phyloP scores from a whole-genome alignment of 2,113 vertebrate species.

The Eonycteris spelaea region DNA sequence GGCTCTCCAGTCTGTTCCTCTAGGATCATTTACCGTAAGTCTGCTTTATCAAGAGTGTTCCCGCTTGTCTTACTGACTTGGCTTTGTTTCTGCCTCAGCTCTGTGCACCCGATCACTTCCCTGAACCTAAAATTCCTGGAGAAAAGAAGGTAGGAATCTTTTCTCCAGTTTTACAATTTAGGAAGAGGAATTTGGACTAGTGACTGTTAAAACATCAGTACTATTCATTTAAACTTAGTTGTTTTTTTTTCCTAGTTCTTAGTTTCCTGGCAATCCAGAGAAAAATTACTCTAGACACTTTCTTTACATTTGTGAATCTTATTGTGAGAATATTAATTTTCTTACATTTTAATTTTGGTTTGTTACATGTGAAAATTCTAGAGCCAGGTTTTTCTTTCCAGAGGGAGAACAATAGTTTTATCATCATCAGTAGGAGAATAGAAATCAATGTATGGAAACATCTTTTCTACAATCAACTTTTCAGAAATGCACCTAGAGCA shows the following conservation, averaged over 20 bases:
- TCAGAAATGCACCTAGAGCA: neutral
- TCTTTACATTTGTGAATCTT: neutral
- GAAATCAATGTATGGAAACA: no score
- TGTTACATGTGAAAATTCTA: neutral
- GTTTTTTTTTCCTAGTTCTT: neutral
- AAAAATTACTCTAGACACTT: neutral
- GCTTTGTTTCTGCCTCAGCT: neutral
- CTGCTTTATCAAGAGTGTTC: neutral
- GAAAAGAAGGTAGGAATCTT: neutral
- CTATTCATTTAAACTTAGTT: neutral
- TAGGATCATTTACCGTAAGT: neutral
- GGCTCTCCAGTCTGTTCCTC: neutral
- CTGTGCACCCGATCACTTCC: neutral
- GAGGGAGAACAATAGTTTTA: neutral
- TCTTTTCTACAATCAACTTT: neutral
- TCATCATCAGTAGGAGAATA: neutral
- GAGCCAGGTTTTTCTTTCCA: neutral
- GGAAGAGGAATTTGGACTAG: neutral
- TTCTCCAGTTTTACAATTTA: neutral
- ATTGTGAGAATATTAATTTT: neutral
- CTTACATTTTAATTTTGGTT: neutral
- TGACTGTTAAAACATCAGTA: neutral
- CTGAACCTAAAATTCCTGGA: neutral
- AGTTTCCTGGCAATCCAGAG: neutral
- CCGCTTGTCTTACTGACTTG: neutral